Conservation (phyloP, 2,888 invertebrate genomes). For the Limenitis camilla region DNA sequence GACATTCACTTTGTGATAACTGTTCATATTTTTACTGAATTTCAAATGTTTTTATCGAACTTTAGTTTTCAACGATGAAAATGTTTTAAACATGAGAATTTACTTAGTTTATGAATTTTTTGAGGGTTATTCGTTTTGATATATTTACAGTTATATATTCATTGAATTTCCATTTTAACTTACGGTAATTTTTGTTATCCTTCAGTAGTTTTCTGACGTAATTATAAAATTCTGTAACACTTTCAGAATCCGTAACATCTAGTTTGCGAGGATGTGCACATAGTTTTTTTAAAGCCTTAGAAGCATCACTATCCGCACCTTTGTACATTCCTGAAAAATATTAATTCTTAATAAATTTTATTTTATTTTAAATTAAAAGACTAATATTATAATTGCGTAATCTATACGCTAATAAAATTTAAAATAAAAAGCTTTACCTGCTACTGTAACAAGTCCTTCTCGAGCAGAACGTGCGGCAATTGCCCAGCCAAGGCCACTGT, state of each 20-base stretch:
- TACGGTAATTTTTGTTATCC: slow-evolving; percentile 68
- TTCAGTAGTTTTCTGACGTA: slow-evolving; percentile 61
- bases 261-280: slow-evolving; percentile 71
- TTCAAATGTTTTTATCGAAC: background rate
- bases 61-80: background rate
- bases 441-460: slow-evolving; percentile 83
- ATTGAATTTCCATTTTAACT: slow-evolving; percentile 31
- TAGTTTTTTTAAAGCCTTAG: slow-evolving; percentile 57
- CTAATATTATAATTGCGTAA: too few species aligned
- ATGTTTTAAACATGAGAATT: background rate
- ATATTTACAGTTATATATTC: background rate
- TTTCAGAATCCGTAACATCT: slow-evolving; percentile 79
- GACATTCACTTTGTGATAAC: slow-evolving; percentile 8
- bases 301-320: slow-evolving; percentile 69
- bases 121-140: too few species aligned
- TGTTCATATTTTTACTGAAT: background rate
- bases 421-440: slow-evolving; percentile 71
- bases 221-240: slow-evolving; percentile 67
- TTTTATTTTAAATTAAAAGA: too few species aligned
- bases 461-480: slow-evolving; percentile 77
- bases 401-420: too few species aligned
- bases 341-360: background rate
- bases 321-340: slow-evolving; percentile 52
- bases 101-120: background rate
- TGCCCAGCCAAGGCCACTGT: slow-evolving; percentile 87